phyloP scores from a whole-genome alignment of 2,113 vertebrate genomes.

The Alosa alosa region DNA sequence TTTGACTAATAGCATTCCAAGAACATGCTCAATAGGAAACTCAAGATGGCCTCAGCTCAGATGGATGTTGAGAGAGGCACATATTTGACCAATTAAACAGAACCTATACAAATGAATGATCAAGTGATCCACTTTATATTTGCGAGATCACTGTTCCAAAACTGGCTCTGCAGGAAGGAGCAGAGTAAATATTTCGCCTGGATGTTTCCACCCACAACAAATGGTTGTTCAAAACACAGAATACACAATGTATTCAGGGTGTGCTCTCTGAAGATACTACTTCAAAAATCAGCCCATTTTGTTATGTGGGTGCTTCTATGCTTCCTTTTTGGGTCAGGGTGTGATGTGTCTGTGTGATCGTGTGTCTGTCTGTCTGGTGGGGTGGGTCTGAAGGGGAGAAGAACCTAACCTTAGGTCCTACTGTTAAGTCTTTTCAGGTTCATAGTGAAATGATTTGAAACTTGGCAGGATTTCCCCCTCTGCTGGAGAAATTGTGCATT shows the following conservation, averaged over 20 bases:
- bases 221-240: background rate
- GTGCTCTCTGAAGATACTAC: constrained; percentile 11
- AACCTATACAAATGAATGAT: background rate
- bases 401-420: background rate
- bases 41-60: background rate
- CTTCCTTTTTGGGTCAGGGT: background rate
- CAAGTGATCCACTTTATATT: background rate
- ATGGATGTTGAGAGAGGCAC: background rate
- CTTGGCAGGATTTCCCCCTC: too few species aligned
- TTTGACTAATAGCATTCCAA: constrained; percentile 42
- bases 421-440: background rate
- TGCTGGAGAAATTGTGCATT: too few species aligned
- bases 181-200: background rate
- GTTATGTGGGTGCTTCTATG: constrained; percentile 26
- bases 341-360: background rate
- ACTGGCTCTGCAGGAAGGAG: background rate
- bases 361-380: background rate
- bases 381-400: background rate
- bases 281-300: constrained; percentile 29
- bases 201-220: background rate
- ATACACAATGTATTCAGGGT: background rate
- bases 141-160: background rate
- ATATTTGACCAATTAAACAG: background rate
- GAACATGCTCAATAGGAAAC: background rate
- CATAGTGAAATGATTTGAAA: background rate